Conservation (phyloP, 2,797 vertebrate species). For the Labeo calbasu region DNA sequence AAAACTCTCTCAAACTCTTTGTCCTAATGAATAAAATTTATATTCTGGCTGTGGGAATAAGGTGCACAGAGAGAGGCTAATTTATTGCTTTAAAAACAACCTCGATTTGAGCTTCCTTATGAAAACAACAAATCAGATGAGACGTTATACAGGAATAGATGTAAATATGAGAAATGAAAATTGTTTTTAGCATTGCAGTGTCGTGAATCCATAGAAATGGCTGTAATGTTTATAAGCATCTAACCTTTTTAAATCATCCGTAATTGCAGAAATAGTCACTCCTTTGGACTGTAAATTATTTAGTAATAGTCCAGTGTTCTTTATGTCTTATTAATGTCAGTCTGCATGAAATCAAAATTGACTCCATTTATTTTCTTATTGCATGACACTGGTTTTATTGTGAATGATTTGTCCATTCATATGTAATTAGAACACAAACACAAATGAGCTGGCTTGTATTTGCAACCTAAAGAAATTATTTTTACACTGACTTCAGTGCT, state of each 20-base stretch:
- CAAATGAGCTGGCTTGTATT: neutral
- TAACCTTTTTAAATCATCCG: neutral
- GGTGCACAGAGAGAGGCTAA: conserved; percentile 19
- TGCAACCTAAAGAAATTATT: conserved; percentile 7
- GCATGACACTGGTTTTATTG: neutral
- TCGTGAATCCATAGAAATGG: conserved; percentile 1
- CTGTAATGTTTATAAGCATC: conserved; percentile 6
- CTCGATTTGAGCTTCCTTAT: conserved; percentile 20
- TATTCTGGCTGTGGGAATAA: conserved; percentile 30
- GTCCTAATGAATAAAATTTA: conserved; percentile 24
- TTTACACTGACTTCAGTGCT: neutral
- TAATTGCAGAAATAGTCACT: conserved; percentile 8
- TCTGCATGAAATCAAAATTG: neutral
- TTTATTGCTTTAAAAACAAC: conserved; percentile 42
- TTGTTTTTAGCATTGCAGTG: neutral
- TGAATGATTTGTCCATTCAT: neutral
- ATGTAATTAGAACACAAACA: neutral
- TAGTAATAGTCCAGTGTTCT: neutral
- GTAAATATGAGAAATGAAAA: conserved; percentile 2
- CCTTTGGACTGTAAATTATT: conserved; percentile 7
- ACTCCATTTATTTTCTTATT: neutral
- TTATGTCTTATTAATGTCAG: neutral
- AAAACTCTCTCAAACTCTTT: neutral
- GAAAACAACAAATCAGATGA: conserved; percentile 47
- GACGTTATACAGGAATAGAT: conserved; percentile 17